These are phyloP conservation scores for Trigoniulus corallinus DNA, from an alignment of 1,140 invertebrate species.

Conservation along the genomic window DNA sequence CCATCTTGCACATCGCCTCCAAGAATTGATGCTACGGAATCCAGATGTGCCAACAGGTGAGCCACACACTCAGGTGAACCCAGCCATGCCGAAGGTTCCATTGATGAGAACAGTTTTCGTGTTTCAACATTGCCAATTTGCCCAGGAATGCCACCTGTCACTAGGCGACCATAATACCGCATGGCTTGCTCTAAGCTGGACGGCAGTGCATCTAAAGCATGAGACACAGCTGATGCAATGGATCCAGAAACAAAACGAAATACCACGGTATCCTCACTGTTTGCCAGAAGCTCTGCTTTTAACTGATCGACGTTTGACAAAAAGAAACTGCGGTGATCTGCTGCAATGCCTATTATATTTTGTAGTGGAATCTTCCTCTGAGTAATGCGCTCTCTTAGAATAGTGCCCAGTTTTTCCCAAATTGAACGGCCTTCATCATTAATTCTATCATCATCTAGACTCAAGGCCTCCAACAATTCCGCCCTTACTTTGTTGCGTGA, in stretches of 20 bases:
- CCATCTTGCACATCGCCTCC: background rate
- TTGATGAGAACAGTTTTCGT: background rate
- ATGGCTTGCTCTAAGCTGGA: background rate
- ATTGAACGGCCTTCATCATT: too few species aligned
- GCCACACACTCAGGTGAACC: background rate
- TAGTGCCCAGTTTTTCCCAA: too few species aligned
- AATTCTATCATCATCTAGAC: too few species aligned
- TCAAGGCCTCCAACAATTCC: background rate
- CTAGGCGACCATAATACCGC: background rate
- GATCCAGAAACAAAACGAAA: background rate
- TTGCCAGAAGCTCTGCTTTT: background rate
- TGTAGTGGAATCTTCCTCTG: background rate
- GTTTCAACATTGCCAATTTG: background rate
- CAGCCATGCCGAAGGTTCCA: background rate
- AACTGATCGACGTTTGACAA: background rate
- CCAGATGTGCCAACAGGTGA: background rate
- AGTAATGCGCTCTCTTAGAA: too few species aligned
- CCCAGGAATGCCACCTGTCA: background rate
- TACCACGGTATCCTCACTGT: background rate
- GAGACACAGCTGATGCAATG: background rate
- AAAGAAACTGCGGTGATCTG: background rate
- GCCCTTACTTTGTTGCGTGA: background rate
- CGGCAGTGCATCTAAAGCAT: background rate
- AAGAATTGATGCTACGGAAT: background rate
- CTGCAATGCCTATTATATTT: background rate